Evolutionary conservation across 2,888 invertebrate species (phyloP), one percentile per base, ranked within the genome.

Genomic region (Shargacucullia verbasci): DNA sequence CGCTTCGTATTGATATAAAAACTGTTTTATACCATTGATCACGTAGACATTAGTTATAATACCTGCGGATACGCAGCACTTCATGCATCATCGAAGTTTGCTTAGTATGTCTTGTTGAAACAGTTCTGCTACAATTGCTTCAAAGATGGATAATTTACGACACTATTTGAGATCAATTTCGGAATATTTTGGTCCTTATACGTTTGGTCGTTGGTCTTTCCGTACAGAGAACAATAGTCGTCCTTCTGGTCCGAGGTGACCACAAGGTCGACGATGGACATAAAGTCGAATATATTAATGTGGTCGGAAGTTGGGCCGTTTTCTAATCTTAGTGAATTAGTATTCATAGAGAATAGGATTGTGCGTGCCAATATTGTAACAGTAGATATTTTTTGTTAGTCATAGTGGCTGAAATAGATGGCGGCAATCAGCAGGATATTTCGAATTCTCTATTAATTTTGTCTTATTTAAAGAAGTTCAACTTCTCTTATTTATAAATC

Each of bases 221-320:
- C 84, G 63, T 79, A 73, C 56, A 40, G 20, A 77, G 84, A 77
- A 87, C 87, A 87, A 87, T 85, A 55, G 73, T 34, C 80, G 86
- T 80, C 86, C 86, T 87, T 84, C 81, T 68, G 73, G 44, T 9
- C 37, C 53, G 34, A 82, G 79, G 78, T 75, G 69, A 60, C 34
- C 58, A 55, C 75, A 76, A 76, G 75, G 75, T 76, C 75, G 65
- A 41, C 29, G 10, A 34, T 64, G 64, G 69, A 43, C 48, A 53
- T 52, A 65, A 70, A 67, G 62, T 70, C 49, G 69, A 60, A 76
- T 77, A 80, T 63, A 81, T 69, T 80, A 79, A 68, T 20, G 38
- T 53, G 33, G 40, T 73, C 70, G 77, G 77, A 74, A 76, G 67
- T 61, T 40, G 7, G 34, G 33, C 15, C 12, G 65, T 59, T 73